Evolutionary conservation across 2,888 invertebrate genomes (phyloP).

Genomic region (Drosophila pseudotalamancana): DNA sequence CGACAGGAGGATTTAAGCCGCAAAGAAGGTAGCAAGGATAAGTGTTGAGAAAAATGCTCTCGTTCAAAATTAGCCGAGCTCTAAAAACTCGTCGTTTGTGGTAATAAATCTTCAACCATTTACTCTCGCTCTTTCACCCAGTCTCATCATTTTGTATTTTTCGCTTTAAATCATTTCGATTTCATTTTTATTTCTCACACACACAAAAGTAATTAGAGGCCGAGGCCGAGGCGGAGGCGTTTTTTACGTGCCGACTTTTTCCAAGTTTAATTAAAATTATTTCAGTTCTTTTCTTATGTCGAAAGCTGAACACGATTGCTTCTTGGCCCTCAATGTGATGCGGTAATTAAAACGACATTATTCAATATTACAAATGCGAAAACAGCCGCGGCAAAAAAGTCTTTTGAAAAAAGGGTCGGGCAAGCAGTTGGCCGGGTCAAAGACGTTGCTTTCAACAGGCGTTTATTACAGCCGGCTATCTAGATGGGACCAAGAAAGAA

Average conservation of each 20-base stretch:
- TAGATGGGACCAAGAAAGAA: constrained; percentile 48
- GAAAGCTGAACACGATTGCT: constrained; percentile 32
- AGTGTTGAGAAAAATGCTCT: constrained; percentile 21
- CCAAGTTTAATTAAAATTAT: constrained; percentile 61
- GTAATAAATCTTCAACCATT: constrained; percentile 66
- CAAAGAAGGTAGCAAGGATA: constrained; percentile 15
- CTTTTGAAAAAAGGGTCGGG: constrained; percentile 38
- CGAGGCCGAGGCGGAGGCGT: constrained; percentile 23
- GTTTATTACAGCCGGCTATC: constrained; percentile 68
- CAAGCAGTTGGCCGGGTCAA: constrained; percentile 13
- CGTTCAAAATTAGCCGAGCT: constrained; percentile 54
- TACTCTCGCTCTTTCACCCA: constrained; percentile 1
- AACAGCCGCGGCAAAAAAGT: constrained; percentile 33
- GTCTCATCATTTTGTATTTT: constrained; percentile 11
- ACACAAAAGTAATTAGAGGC: constrained; percentile 64
- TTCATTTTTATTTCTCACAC: constrained; percentile 45
- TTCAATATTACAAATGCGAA: constrained; percentile 63
- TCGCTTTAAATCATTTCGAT: constrained; percentile 55
- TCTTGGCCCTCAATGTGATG: constrained; percentile 53
- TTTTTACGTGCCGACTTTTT: constrained; percentile 54
- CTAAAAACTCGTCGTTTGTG: constrained; percentile 43
- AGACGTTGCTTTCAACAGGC: constrained; percentile 58
- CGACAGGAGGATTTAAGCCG: constrained; percentile 28
- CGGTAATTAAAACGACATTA: constrained; percentile 80
- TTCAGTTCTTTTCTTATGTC: constrained; percentile 39